phyloP scores from a whole-genome alignment of 2,888 invertebrate species.

The Timandra comae region DNA sequence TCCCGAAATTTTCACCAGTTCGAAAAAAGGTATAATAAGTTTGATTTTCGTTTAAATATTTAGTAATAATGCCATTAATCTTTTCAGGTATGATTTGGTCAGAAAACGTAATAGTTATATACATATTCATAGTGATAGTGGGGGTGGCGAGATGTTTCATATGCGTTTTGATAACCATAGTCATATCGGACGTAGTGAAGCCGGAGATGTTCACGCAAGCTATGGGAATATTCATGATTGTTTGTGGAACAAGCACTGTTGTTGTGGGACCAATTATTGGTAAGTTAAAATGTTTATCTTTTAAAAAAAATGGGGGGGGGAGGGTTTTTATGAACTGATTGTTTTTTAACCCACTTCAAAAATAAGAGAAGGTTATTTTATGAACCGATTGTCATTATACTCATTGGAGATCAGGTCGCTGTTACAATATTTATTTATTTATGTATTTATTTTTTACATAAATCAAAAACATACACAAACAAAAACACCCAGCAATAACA shows the following conservation, averaged over 20 bases:
- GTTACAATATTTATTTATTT: too few species aligned
- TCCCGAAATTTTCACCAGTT: too few species aligned
- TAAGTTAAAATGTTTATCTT: slow-evolving; percentile 39
- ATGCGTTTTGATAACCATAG: slow-evolving; percentile 69
- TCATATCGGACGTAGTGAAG: slow-evolving; percentile 74
- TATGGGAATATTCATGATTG: slow-evolving; percentile 75
- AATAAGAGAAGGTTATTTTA: background rate
- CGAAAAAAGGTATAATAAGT: too few species aligned
- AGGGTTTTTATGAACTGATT: background rate
- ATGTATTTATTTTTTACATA: background rate
- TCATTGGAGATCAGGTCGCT: too few species aligned
- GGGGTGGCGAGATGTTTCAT: slow-evolving; percentile 75
- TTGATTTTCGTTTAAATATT: too few species aligned
- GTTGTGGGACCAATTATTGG: slow-evolving; percentile 75
- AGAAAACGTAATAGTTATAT: slow-evolving; percentile 28
- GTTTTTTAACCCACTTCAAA: background rate
- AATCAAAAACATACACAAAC: background rate
- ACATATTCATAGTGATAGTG: slow-evolving; percentile 48
- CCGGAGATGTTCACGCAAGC: slow-evolving; percentile 77
- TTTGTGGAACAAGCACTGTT: slow-evolving; percentile 69
- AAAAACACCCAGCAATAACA: too few species aligned
- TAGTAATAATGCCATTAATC: background rate
- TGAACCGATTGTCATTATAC: background rate
- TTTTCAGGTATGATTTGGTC: slow-evolving; percentile 48
- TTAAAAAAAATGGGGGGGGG: too few species aligned